phyloP scores from a whole-genome alignment of 2,888 invertebrate species.

The Beris chalybata region DNA sequence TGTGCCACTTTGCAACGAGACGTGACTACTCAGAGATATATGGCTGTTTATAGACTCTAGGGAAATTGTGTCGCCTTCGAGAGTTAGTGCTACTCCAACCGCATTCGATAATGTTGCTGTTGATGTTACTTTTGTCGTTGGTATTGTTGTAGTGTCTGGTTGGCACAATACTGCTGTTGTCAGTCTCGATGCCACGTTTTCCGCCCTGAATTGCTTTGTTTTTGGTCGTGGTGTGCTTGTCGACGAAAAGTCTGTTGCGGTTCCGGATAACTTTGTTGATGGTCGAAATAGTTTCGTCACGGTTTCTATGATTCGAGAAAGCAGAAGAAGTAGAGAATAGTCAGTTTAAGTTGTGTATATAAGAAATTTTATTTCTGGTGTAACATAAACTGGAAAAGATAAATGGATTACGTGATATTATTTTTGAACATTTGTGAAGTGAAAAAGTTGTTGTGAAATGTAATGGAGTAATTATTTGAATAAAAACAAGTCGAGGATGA shows the following conservation, averaged over 20 bases:
- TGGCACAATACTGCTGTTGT: not conserved
- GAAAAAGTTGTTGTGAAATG: no score
- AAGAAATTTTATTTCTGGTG: conserved; percentile 6
- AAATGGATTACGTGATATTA: conserved; percentile 22
- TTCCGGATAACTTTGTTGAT: conserved; percentile 41
- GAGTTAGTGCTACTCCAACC: conserved; percentile 23
- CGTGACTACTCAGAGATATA: conserved; percentile 45
- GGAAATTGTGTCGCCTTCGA: conserved; percentile 50
- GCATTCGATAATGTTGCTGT: conserved; percentile 42
- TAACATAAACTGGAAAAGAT: conserved; percentile 1
- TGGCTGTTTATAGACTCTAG: conserved; percentile 52
- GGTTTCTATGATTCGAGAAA: conserved; percentile 46
- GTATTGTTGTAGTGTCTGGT: conserved; percentile 6
- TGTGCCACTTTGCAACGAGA: conserved; percentile 37
- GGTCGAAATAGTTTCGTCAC: conserved; percentile 56
- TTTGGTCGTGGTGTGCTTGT: conserved; percentile 41
- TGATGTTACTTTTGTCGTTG: conserved; percentile 40
- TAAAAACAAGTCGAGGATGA: no score
- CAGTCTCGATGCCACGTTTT: conserved; percentile 11
- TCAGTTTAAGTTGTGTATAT: conserved; percentile 28
- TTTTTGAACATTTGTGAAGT: not conserved
- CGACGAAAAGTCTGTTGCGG: conserved; percentile 32
- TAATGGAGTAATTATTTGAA: no score
- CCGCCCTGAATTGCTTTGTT: conserved; percentile 12
- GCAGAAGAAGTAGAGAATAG: conserved; percentile 36